A percentile compares a stretch with the other conserved stretches of the same genome.
phyloP scores from a whole-genome alignment of 2,113 vertebrate genomes.

The Pseudois nayaur region DNA sequence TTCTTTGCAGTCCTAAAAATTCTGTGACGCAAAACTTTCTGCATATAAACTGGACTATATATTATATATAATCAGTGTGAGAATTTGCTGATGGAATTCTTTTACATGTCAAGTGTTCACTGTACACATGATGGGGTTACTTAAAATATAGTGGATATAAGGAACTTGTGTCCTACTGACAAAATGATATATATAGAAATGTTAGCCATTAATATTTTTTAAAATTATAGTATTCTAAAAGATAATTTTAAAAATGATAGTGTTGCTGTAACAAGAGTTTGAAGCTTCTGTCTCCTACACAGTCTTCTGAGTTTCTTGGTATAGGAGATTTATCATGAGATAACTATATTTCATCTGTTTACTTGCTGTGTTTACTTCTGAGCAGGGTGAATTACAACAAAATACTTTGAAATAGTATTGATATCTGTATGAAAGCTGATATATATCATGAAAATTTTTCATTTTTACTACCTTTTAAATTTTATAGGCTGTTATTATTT shows the following conservation, averaged over 20 bases:
- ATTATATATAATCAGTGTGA: not conserved
- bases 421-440: not conserved
- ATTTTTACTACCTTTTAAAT: slow-evolving; percentile 1
- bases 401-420: slow-evolving; percentile 23
- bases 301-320: not conserved
- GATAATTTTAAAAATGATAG: not conserved
- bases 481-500: not conserved
- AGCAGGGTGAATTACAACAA: not conserved
- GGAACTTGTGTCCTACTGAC: not conserved
- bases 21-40: not conserved
- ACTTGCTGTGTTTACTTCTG: not conserved
- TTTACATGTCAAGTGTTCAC: not conserved
- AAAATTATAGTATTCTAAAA: slow-evolving; percentile 1
- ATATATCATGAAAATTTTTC: not conserved
- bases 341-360: not conserved
- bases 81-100: not conserved
- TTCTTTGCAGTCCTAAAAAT: not conserved
- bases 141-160: not conserved
- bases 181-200: not conserved
- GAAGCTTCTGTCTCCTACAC: not conserved
- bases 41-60: not conserved
- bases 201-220: not conserved
- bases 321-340: not conserved
- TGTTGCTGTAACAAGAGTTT: not conserved
- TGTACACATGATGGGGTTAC: not conserved